Evolutionary conservation across 2,888 invertebrate species (phyloP).

Genomic region (Nematopogon swammerdamellus): DNA sequence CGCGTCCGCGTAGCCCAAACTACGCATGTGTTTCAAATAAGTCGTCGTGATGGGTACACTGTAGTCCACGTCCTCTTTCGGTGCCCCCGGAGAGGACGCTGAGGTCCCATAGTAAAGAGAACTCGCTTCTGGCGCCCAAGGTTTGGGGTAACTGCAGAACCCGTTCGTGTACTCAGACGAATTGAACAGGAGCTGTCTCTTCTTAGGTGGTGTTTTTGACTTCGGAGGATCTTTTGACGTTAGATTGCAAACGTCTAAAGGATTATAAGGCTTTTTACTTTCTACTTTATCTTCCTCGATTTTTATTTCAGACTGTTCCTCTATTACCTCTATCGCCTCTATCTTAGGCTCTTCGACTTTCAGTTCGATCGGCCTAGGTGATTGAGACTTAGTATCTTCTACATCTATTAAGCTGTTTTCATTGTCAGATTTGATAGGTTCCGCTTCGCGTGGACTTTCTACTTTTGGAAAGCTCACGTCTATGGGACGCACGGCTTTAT

Average conservation of each 20-base stretch:
- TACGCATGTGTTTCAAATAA: slow-evolving; percentile 81
- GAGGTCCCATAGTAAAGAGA: slow-evolving; percentile 19
- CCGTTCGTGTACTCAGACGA: slow-evolving; percentile 30
- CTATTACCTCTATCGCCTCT: slow-evolving; percentile 14
- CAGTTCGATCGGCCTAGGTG: slow-evolving; percentile 21
- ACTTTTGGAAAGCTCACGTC: slow-evolving; percentile 37
- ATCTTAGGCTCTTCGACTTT: slow-evolving; percentile 17
- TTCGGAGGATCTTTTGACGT: slow-evolving; percentile 60
- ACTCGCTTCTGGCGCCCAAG: slow-evolving; percentile 56
- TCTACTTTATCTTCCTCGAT: slow-evolving; percentile 22
- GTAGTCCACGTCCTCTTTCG: slow-evolving; percentile 65
- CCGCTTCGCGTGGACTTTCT: slow-evolving; percentile 41
- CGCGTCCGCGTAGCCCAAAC: slow-evolving; percentile 62
- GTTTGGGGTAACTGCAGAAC: slow-evolving; percentile 52
- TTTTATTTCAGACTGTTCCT: slow-evolving; percentile 10
- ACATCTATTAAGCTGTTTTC: slow-evolving; percentile 46
- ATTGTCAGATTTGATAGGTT: slow-evolving; percentile 37
- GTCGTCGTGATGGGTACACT: slow-evolving; percentile 88
- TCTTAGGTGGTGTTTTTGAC: slow-evolving; percentile 43
- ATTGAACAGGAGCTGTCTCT: slow-evolving; percentile 36
- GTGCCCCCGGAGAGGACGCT: slow-evolving; percentile 20
- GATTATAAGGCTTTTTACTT: slow-evolving; percentile 53
- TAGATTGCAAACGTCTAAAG: slow-evolving; percentile 61
- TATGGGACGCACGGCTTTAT: slow-evolving; percentile 15
- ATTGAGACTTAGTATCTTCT: slow-evolving; percentile 41